Conservation (phyloP, 2,888 invertebrate species). For the Camptogramma bilineatum region DNA sequence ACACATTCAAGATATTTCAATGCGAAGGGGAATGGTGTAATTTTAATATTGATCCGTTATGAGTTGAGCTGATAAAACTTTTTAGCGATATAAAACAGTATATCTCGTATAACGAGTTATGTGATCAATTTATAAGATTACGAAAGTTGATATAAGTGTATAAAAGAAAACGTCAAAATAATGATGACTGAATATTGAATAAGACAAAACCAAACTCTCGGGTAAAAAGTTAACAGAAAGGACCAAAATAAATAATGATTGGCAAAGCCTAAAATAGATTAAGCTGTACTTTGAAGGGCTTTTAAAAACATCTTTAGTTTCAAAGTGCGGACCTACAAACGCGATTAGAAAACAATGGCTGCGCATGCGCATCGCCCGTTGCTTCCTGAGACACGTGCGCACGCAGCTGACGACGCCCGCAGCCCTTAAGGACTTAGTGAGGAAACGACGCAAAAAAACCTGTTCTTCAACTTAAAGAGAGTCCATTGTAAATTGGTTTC, state of each 20-base stretch:
- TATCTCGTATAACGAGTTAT: neutral
- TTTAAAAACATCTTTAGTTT: neutral
- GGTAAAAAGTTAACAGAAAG: no score
- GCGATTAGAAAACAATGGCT: constrained; percentile 53
- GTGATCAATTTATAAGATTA: neutral
- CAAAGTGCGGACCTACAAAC: constrained; percentile 27
- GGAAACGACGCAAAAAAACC: constrained; percentile 36
- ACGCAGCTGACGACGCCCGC: constrained; percentile 76
- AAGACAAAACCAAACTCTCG: no score
- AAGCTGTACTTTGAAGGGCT: constrained; percentile 4
- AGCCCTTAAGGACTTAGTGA: constrained; percentile 48
- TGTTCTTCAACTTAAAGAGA: constrained; percentile 27
- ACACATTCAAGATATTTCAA: constrained; percentile 44
- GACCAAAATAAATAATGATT: neutral
- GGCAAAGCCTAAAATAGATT: neutral
- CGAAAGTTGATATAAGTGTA: no score
- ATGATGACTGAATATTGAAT: no score
- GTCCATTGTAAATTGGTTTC: constrained; percentile 18
- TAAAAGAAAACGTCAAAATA: no score
- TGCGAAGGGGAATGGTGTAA: constrained; percentile 30
- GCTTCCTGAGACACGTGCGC: constrained; percentile 62
- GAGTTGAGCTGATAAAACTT: constrained; percentile 7
- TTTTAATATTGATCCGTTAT: constrained; percentile 33
- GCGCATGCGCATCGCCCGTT: constrained; percentile 56
- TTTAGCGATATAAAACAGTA: neutral